phyloP scores from a whole-genome alignment of 2,888 invertebrate species.

The Noctua janthe region DNA sequence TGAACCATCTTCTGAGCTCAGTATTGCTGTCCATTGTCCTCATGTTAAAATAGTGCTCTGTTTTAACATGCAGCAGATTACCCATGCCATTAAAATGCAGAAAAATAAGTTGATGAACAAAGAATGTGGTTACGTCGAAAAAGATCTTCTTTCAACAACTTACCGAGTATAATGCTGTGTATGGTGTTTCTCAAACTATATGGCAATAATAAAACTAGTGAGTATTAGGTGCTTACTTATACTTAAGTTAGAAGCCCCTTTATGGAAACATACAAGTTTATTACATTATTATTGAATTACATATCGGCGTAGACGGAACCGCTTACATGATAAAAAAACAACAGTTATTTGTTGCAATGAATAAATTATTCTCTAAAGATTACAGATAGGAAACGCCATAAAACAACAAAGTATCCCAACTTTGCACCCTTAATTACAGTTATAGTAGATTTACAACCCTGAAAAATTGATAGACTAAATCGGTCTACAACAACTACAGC shows the following conservation, averaged over 20 bases:
- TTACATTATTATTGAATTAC: too few relatives aligned
- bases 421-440: not conserved
- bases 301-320: not conserved
- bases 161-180: not conserved
- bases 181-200: not conserved
- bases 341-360: not conserved
- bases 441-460: slow-evolving; percentile 3
- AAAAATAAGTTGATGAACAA: not conserved
- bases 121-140: not conserved
- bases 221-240: not conserved
- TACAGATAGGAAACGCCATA: not conserved
- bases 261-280: not conserved
- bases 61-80: too few relatives aligned
- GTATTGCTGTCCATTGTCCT: not conserved
- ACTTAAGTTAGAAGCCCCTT: not conserved
- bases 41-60: not conserved
- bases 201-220: not conserved
- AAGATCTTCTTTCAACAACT: not conserved
- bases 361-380: not conserved
- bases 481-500: slow-evolving; percentile 21
- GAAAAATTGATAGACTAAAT: slow-evolving; percentile 13
- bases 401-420: not conserved
- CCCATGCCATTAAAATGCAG: not conserved
- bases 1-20: not conserved
- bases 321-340: not conserved